phyloP scores from a whole-genome alignment of 2,888 invertebrate species.

The Torymus auratus region DNA sequence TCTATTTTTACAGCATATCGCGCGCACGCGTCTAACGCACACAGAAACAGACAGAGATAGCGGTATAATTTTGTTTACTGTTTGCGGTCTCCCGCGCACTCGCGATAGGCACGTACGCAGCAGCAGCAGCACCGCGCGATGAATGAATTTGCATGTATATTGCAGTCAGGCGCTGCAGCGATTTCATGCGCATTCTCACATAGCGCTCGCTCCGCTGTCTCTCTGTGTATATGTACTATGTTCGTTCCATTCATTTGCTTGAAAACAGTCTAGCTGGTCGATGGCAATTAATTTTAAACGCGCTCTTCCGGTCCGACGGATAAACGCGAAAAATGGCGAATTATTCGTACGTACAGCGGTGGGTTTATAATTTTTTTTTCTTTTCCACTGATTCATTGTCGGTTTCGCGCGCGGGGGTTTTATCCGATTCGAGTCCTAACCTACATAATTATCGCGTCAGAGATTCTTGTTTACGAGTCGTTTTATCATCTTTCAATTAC shows the following conservation, averaged over 20 bases:
- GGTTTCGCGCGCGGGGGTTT: neutral
- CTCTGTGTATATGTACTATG: too few species aligned
- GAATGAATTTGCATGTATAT: constrained; percentile 14
- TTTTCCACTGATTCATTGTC: neutral
- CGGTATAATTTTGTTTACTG: neutral
- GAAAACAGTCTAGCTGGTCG: neutral
- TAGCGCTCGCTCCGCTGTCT: neutral
- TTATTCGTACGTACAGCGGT: neutral
- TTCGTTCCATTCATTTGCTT: too few species aligned
- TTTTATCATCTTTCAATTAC: constrained; percentile 42
- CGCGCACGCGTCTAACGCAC: too few species aligned
- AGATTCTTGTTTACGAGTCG: constrained; percentile 33
- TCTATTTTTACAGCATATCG: too few species aligned
- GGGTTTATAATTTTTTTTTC: neutral
- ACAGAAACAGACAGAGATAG: neutral
- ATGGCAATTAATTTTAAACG: too few species aligned
- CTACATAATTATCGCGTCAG: constrained; percentile 45
- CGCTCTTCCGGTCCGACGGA: too few species aligned
- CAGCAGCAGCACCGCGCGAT: neutral
- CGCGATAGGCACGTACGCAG: too few species aligned
- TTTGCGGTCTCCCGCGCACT: neutral
- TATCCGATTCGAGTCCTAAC: constrained; percentile 2
- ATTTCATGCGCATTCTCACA: neutral
- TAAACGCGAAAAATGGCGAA: too few species aligned
- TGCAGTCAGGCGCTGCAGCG: neutral